These are phyloP conservation scores for Conomelus anceps DNA, from an alignment of 2,888 invertebrate species.

Conservation along the genomic window DNA sequence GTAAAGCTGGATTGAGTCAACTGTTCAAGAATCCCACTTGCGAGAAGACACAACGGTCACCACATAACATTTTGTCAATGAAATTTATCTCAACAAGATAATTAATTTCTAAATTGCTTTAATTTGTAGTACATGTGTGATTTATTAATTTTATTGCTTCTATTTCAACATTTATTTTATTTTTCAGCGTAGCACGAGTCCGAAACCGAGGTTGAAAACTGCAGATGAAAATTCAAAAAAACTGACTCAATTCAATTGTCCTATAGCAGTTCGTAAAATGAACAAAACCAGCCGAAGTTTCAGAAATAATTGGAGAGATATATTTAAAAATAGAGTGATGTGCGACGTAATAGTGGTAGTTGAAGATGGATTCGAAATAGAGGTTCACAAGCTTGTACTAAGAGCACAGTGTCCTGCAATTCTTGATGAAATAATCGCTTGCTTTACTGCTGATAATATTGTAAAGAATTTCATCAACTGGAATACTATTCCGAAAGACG, in stretches of 20 bases:
- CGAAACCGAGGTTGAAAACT: background rate
- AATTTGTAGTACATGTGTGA: too few relatives aligned
- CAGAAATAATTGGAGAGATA: slow-evolving; percentile 39
- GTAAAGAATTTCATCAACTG: background rate
- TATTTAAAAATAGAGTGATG: slow-evolving; percentile 40
- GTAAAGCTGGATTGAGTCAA: too few relatives aligned
- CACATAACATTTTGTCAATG: too few relatives aligned
- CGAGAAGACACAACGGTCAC: too few relatives aligned
- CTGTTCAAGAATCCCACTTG: too few relatives aligned
- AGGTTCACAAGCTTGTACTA: slow-evolving; percentile 44
- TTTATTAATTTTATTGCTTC: too few relatives aligned
- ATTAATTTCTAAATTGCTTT: too few relatives aligned
- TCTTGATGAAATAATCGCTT: slow-evolving; percentile 38
- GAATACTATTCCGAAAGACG: background rate
- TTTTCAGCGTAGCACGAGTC: background rate
- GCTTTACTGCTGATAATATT: too few relatives aligned
- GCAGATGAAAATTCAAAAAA: background rate
- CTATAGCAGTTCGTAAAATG: background rate
- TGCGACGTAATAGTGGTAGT: slow-evolving; percentile 44
- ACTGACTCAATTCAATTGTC: slow-evolving; percentile 19
- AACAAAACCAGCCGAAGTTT: slow-evolving; percentile 29
- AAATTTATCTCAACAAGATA: too few relatives aligned
- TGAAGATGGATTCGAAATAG: slow-evolving; percentile 40
- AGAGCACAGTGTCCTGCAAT: slow-evolving; percentile 42
- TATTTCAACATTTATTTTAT: background rate